Conservation (phyloP, 2,797 vertebrate species). For the Catostomus latipinnis region DNA sequence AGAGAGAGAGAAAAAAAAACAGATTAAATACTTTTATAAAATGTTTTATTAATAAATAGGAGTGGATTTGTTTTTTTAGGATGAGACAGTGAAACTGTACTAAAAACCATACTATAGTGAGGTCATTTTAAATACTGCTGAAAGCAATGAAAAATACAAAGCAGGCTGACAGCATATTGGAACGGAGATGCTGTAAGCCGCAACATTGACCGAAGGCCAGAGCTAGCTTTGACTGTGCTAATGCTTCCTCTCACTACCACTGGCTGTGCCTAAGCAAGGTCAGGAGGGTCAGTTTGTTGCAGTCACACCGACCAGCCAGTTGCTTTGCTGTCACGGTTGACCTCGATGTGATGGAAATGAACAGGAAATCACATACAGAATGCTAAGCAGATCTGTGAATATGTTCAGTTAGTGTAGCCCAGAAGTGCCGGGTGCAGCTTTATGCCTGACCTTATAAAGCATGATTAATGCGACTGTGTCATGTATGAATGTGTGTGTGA, state of each 20-base stretch:
- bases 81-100: too few species aligned
- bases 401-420: constrained; percentile 36
- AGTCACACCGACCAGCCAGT: constrained; percentile 46
- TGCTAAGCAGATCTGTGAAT: constrained; percentile 43
- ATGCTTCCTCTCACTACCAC: constrained; percentile 61
- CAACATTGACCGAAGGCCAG: constrained; percentile 60
- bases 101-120: neutral
- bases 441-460: constrained; percentile 56
- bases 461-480: constrained; percentile 40
- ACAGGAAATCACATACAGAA: constrained; percentile 45
- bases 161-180: constrained; percentile 36
- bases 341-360: constrained; percentile 54
- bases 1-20: constrained; percentile 65
- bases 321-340: constrained; percentile 54
- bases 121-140: neutral
- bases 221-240: constrained; percentile 59
- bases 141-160: constrained; percentile 16
- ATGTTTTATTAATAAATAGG: neutral
- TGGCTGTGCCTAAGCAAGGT: constrained; percentile 72
- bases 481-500: constrained; percentile 22
- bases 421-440: constrained; percentile 21
- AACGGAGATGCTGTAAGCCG: constrained; percentile 34
- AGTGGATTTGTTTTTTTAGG: neutral
- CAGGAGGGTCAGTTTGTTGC: constrained; percentile 62
- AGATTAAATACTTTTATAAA: constrained; percentile 28